Conservation (phyloP, 2,113 vertebrate species). For the Alethe diademata region DNA sequence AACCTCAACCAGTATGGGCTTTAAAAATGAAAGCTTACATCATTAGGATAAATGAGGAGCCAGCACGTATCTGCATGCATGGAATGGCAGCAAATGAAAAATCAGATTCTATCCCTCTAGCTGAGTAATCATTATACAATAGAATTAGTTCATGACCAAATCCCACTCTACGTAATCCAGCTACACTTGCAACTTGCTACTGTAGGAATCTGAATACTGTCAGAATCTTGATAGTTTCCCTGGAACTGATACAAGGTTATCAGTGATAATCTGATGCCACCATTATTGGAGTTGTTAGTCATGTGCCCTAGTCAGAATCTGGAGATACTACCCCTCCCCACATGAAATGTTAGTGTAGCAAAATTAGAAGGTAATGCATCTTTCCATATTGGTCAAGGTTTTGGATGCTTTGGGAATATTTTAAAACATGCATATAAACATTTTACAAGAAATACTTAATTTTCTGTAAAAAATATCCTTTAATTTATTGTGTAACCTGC, state of each 20-base stretch:
- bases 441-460: background rate
- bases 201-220: no score
- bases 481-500: background rate
- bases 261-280: background rate
- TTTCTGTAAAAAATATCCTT: background rate
- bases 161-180: background rate
- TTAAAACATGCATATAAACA: background rate
- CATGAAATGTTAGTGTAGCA: background rate
- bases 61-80: background rate
- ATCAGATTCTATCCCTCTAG: background rate
- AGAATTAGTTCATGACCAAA: background rate
- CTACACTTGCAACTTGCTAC: no score
- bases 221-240: background rate
- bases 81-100: background rate
- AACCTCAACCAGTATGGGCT: background rate
- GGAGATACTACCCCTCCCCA: background rate
- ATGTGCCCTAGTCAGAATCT: background rate
- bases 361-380: background rate
- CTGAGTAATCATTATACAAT: background rate
- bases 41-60: background rate
- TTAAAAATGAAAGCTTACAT: background rate
- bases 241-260: background rate
- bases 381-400: background rate
- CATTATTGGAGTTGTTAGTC: background rate
- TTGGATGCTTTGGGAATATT: background rate